Base-by-base conservation (phyloP, 1,140 invertebrate species). In the Bathynomus jamesi region DNA sequence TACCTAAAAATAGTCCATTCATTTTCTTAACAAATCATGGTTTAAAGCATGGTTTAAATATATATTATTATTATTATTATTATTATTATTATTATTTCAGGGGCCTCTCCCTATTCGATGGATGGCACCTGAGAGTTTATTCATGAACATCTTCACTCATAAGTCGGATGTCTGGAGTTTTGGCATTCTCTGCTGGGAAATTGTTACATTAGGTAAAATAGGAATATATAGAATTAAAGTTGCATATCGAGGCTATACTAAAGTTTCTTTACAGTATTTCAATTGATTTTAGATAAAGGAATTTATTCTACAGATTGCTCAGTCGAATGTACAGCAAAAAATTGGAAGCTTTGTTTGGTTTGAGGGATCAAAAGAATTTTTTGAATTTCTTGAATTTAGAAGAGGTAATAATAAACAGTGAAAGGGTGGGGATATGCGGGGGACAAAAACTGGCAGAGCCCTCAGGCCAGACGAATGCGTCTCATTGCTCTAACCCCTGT, bases 141-240 rank as follows among this genome's bases (percentile, higher is more conserved):
- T 89, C 64, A 89, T 90, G 79, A 89, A 89, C 66, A 83, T 89
- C 29, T 92, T 91, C 80, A 91, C 88, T 61, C 88, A 88, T 27
- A 90, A 91, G 79, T 92, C 92, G 0, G 94, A 96, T 79, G 90
- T 95, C 17, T 94, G 91, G 91, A 89, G 91, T 61, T 93, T 91
- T 80, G 92, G 92, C 24, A 89, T 94, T 32, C 82, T 93, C 3
- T 84, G 92, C 71, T 94, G 92, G 92, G 92, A 94, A 83, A 93
- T 94, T 74, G 88, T 92, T 29, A 92, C 91, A 62, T 80, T 85
- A 75, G 84, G 84, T 84, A 80, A 78, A 79, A 61, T 25, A 24
- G 24, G 28, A 28, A 28, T 3, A 28, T 28, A 53, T 5, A 25
- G 11, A 28, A 13, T 28, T 28, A n/a, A n/a, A 4, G 13, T n/a